These are phyloP conservation scores for Blennius ocellaris DNA, from an alignment of 2,113 vertebrate species.

Conservation along the genomic window DNA sequence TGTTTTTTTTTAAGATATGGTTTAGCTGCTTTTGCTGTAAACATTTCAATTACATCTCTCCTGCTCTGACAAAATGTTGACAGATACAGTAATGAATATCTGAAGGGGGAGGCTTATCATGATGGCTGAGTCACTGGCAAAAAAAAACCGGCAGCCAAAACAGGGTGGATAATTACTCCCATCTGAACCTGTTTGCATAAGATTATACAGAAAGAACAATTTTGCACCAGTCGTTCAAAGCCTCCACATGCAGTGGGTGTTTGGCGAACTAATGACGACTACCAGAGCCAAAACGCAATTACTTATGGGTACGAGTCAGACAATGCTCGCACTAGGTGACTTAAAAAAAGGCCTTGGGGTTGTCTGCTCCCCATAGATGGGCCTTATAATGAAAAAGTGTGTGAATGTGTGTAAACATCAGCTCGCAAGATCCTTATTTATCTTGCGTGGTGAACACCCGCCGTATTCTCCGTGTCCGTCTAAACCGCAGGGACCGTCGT, in stretches of 20 bases:
- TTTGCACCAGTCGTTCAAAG: constrained; percentile 39
- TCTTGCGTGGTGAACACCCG: constrained; percentile 56
- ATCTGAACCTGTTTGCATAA: constrained; percentile 37
- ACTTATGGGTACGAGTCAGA: constrained; percentile 36
- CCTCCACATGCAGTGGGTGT: constrained; percentile 37
- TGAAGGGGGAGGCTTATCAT: constrained; percentile 17
- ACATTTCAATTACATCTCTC: constrained; percentile 24
- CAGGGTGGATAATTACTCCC: constrained; percentile 40
- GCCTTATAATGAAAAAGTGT: constrained; percentile 54
- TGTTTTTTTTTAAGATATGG: constrained; percentile 6
- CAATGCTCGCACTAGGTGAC: constrained; percentile 35
- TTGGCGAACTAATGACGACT: constrained; percentile 34
- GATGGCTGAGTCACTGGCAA: constrained; percentile 38
- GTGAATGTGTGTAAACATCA: constrained; percentile 63
- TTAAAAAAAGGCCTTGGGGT: constrained; percentile 40
- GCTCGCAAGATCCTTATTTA: constrained; percentile 51
- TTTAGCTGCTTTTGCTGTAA: background rate
- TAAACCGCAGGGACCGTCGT: constrained; percentile 20
- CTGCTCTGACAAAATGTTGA: constrained; percentile 4
- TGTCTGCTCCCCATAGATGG: constrained; percentile 37
- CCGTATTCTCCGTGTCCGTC: constrained; percentile 42
- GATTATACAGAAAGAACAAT: constrained; percentile 24
- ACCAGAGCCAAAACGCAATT: constrained; percentile 34
- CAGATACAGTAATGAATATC: constrained; percentile 28
- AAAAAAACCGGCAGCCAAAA: constrained; percentile 26